These are phyloP conservation scores for Euplagia quadripunctaria DNA, from an alignment of 2,888 invertebrate species.

Conservation along the genomic window DNA sequence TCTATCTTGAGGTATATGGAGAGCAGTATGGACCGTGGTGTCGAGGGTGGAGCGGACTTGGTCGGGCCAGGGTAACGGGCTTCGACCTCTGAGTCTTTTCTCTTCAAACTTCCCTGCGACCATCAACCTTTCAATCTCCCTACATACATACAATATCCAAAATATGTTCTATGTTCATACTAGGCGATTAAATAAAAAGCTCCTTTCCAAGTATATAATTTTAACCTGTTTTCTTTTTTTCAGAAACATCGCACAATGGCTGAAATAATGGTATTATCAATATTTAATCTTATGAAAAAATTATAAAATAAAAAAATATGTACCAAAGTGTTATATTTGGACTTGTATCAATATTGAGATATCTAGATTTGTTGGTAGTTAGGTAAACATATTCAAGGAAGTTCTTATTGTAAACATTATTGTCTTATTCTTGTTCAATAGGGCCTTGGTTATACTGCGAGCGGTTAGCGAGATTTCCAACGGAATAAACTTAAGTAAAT, in stretches of 20 bases:
- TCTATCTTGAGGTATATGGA: too few species aligned
- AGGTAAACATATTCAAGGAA: slow-evolving; percentile 44
- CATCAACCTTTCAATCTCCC: too few species aligned
- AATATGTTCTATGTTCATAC: too few species aligned
- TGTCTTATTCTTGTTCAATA: slow-evolving; percentile 24
- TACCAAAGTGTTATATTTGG: slow-evolving; percentile 71
- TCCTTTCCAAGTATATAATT: too few species aligned
- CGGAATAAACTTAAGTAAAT: not conserved
- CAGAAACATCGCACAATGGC: slow-evolving; percentile 49
- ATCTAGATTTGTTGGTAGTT: slow-evolving; percentile 47
- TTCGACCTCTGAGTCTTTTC: too few species aligned
- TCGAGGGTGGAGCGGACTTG: too few species aligned
- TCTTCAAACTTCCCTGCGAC: too few species aligned
- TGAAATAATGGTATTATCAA: slow-evolving; percentile 51
- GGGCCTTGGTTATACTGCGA: slow-evolving; percentile 28
- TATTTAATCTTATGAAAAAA: slow-evolving; percentile 50
- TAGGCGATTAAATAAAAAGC: too few species aligned
- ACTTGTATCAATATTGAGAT: slow-evolving; percentile 54
- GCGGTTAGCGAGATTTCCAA: slow-evolving; percentile 29
- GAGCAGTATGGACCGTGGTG: too few species aligned
- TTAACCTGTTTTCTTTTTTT: slow-evolving; percentile 18
- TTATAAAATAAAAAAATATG: slow-evolving; percentile 49
- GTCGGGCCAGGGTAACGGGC: too few species aligned
- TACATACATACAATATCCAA: too few species aligned
- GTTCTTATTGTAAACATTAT: slow-evolving; percentile 23